These are phyloP conservation scores for Periphyllus acericola DNA, from an alignment of 2,888 invertebrate genomes.

Conservation along the genomic window DNA sequence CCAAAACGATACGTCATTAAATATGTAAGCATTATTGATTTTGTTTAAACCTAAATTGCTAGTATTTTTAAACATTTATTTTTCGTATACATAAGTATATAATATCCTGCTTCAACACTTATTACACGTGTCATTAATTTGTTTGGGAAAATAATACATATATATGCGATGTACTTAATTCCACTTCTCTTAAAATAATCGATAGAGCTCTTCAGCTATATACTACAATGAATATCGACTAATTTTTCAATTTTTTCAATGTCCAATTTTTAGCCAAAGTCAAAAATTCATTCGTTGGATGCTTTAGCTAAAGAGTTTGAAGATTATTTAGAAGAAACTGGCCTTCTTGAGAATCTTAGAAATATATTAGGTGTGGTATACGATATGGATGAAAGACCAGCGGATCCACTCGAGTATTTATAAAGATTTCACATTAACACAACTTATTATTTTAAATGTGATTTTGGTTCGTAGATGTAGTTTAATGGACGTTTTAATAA, in stretches of 20 bases:
- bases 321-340: slow-evolving; percentile 17
- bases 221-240: neutral
- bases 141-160: neutral
- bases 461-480: too few species aligned
- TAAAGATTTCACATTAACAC: neutral
- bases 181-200: neutral
- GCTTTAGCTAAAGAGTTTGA: neutral
- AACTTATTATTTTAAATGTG: neutral
- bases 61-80: neutral
- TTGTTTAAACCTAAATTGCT: neutral
- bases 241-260: neutral
- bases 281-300: neutral
- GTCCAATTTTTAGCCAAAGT: neutral
- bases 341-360: neutral
- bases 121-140: too few species aligned
- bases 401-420: slow-evolving; percentile 43
- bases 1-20: neutral
- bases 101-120: neutral
- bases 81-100: neutral
- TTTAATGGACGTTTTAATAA: too few species aligned
- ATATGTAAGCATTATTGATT: neutral
- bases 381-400: slow-evolving; percentile 18
- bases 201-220: too few species aligned
- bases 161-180: neutral
- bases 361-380: neutral